phyloP scores from a whole-genome alignment of 2,888 invertebrate species.

The Steinernema carpocapsae region DNA sequence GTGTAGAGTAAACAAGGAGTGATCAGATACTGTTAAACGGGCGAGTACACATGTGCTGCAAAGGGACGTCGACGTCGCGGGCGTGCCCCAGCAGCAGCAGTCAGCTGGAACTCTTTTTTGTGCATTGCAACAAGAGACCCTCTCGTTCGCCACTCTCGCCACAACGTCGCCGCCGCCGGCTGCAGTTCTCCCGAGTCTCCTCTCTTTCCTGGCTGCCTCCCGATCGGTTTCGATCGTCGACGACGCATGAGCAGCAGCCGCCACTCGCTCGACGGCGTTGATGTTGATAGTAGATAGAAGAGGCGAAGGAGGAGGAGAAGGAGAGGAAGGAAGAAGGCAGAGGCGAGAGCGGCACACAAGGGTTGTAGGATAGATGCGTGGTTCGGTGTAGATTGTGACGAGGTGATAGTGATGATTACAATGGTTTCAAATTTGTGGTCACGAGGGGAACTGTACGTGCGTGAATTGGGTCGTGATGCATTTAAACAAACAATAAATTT shows the following conservation, averaged over 20 bases:
- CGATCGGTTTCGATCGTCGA: slow-evolving; percentile 13
- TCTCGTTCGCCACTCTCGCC: neutral
- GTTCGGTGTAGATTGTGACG: no score
- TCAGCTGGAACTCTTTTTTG: slow-evolving; percentile 34
- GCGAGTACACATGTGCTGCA: neutral
- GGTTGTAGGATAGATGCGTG: no score
- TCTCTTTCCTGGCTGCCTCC: no score
- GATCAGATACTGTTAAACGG: slow-evolving; percentile 11
- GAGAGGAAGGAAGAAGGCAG: neutral
- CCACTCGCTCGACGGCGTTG: slow-evolving; percentile 1
- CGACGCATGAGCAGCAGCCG: neutral
- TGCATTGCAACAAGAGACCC: neutral
- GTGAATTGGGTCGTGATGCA: no score
- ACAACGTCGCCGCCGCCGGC: no score
- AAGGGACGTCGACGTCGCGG: neutral
- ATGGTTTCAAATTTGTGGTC: no score
- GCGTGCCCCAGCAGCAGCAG: neutral
- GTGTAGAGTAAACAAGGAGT: neutral
- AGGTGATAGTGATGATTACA: no score
- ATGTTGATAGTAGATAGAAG: slow-evolving; percentile 20
- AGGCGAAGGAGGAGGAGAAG: neutral
- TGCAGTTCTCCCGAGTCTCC: no score
- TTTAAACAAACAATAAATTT: no score
- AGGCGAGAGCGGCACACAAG: no score
- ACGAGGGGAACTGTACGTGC: no score